Base-by-base conservation (phyloP, 2,113 vertebrate genomes). In the Lepisosteus osseus region DNA sequence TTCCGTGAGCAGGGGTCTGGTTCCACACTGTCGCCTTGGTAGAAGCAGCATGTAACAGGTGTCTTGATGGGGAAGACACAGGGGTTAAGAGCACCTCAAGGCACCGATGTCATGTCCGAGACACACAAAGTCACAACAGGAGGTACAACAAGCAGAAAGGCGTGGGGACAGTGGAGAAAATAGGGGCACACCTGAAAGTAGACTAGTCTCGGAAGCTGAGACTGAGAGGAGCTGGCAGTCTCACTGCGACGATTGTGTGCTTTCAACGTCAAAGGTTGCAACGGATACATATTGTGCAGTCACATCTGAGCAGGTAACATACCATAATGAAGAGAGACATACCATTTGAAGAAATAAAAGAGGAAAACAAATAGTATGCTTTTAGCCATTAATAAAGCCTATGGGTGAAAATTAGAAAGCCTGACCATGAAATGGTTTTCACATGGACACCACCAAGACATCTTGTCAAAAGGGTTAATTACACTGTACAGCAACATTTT, bases 361-460 rank as follows among this genome's bases (percentile, higher is more conserved):
- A 9, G 8, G 43, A 14, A 44, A 45, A 44, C 1, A 12, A 3
- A 7, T 14, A 6, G 15, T 45, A 44, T 45, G 8, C 64, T 15
- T 13, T 42, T 45, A 41, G 41, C 7, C 43, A 12, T 12, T 3
- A 42, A n/a, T 8, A 11, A 66, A 44, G 4, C 14, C 12, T 13
- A 45, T 14, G 45, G 45, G n/a, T 45, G 64, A 45, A 12, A 44
- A 66, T 66, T 51, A 51, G 64, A 66, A 44, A 66, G 43, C 64
- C n/a, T n/a, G 6, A 13, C 64, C 3, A 14, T 41, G 43, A 44
- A n/a, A 4, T 7, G 11, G 40, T 44, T 66, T 12, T 11, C 11
- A 14, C 64, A 54, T 17, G 12, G 13, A 47, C 47, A 45, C 45
- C n/a, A 0, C 41, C 7, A 9, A 40, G 9, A 59, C 42, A 5